phyloP scores from a whole-genome alignment of 2,888 invertebrate species.

The Caenorhabditis sp. region DNA sequence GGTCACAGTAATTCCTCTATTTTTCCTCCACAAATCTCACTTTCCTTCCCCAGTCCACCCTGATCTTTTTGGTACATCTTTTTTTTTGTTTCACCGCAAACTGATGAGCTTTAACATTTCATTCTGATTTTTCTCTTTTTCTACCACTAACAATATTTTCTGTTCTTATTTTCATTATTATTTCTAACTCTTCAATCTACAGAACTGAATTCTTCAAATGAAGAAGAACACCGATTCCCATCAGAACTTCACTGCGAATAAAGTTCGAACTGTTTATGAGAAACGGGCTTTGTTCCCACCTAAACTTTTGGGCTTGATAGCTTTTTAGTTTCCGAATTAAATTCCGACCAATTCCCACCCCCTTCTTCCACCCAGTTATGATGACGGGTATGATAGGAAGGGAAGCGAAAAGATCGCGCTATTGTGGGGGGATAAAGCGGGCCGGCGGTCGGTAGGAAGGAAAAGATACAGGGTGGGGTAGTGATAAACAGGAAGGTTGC shows the following conservation, averaged over 20 bases:
- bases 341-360: conserved; percentile 3
- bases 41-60: conserved; percentile 8
- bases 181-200: too few species aligned
- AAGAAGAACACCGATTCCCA: background rate
- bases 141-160: background rate
- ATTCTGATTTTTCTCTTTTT: too few species aligned
- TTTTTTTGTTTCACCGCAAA: conserved; percentile 3
- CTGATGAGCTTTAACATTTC: conserved; percentile 23
- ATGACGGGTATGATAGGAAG: conserved; percentile 22
- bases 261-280: background rate
- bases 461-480: conserved; percentile 23
- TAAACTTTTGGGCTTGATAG: background rate
- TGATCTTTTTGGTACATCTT: conserved; percentile 17
- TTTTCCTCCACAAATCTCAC: conserved; percentile 20
- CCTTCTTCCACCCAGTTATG: conserved; percentile 10
- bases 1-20: background rate
- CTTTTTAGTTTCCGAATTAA: background rate
- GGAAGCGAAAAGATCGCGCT: background rate
- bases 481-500: conserved; percentile 60
- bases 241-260: background rate
- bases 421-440: background rate
- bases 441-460: conserved; percentile 2
- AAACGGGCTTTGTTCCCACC: background rate
- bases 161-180: too few species aligned
- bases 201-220: background rate